These are phyloP conservation scores for Eurosta solidaginis DNA, from an alignment of 1,140 invertebrate genomes.

Conservation along the genomic window DNA sequence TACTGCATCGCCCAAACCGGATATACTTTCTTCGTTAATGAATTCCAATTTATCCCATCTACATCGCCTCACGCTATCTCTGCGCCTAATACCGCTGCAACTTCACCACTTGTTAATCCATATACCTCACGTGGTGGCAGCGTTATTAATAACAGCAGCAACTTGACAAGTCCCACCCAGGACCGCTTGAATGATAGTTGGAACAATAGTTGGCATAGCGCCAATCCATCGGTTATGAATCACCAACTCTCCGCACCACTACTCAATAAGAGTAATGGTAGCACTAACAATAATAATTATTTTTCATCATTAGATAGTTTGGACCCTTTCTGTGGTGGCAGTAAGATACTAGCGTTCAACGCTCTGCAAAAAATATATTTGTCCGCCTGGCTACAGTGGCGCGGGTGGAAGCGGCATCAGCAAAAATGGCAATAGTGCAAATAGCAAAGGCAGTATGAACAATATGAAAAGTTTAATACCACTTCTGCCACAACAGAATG, in stretches of 20 bases:
- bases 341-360: conserved; percentile 45
- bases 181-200: conserved; percentile 3
- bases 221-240: conserved; percentile 56
- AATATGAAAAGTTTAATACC: conserved; percentile 40
- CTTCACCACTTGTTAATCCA: conserved; percentile 8
- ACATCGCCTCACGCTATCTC: background rate
- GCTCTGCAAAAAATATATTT: conserved; percentile 53
- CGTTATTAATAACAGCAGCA: too few species aligned
- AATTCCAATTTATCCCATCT: conserved; percentile 45
- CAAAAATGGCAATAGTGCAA: conserved; percentile 34
- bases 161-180: background rate
- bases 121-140: background rate
- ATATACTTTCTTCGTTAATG: conserved; percentile 52
- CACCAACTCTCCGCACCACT: conserved; percentile 48
- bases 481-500: conserved; percentile 43
- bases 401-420: conserved; percentile 29
- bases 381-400: conserved; percentile 45
- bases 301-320: conserved; percentile 51
- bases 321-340: conserved; percentile 44
- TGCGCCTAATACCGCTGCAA: background rate
- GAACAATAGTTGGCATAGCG: conserved; percentile 47
- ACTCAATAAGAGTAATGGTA: conserved; percentile 31
- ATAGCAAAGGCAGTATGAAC: conserved; percentile 31
- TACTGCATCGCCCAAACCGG: conserved; percentile 40
- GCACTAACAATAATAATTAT: conserved; percentile 45